A percentile compares a stretch with the other conserved stretches of the same genome.
Conservation (phyloP, 2,797 vertebrate species). For the Holocentrus rufus region DNA sequence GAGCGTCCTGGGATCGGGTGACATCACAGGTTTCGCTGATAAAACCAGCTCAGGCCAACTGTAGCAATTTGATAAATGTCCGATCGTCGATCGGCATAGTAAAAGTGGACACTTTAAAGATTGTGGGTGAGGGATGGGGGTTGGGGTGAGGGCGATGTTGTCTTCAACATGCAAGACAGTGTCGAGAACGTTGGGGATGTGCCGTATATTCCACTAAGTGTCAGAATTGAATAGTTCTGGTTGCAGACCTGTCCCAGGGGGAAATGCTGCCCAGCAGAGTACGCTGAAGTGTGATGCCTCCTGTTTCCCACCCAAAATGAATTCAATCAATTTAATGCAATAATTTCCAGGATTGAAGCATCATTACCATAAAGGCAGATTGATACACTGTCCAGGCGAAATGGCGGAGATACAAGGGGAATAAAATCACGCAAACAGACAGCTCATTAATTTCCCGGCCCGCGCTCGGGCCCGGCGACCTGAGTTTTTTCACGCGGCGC, state of each 20-base stretch:
- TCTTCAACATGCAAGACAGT: conserved; percentile 26
- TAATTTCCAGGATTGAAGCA: conserved; percentile 73
- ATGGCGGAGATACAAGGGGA: conserved; percentile 72
- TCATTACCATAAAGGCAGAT: conserved; percentile 81
- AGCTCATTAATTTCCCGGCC: conserved; percentile 81
- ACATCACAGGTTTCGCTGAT: conserved; percentile 64
- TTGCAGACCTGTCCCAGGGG: conserved; percentile 18
- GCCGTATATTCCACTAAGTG: background rate
- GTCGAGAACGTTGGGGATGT: background rate
- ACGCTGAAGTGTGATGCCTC: conserved; percentile 12
- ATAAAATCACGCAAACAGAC: conserved; percentile 81
- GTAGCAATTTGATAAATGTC: conserved; percentile 65
- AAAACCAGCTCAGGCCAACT: conserved; percentile 62
- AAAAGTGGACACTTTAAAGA: conserved; percentile 40
- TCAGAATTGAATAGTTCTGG: conserved; percentile 14
- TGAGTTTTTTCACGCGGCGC: conserved; percentile 70
- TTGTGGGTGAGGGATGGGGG: background rate
- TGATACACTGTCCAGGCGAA: conserved; percentile 77
- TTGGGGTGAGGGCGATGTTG: conserved; percentile 11
- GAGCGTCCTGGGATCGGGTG: conserved; percentile 65
- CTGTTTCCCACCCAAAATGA: conserved; percentile 62
- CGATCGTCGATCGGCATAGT: conserved; percentile 47
- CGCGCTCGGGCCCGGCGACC: conserved; percentile 65
- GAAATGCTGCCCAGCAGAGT: conserved; percentile 21
- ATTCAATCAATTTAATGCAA: conserved; percentile 76